Evolutionary conservation across 2,797 vertebrate genomes (phyloP), one percentile per base, ranked within the genome.

Genomic region (Kryptopterus vitreolus): DNA sequence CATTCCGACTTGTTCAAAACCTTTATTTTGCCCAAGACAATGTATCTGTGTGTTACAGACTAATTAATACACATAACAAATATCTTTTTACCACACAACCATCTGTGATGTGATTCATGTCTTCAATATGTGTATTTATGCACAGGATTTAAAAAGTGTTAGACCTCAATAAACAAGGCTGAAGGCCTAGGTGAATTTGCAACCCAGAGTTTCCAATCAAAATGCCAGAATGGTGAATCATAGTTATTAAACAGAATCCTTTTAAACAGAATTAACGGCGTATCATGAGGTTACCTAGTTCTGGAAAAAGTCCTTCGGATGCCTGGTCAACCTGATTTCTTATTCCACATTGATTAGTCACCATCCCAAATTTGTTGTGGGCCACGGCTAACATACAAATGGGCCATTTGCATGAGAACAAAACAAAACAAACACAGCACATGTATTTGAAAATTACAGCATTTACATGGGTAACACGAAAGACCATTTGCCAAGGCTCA

Each of bases 391-490:
- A 76, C 43, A 12, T 11, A 31, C 18, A 68, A 48, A 69, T 62
- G 13, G 35, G 16, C 9, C 35, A 43, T 71, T 81, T 26, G 35
- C 82, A 74, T 8, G 31, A 43, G 66, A 78, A 80, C 57, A 38
- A 53, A 52, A 46, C 35, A 63, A 81, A 68, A 33, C 80, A 77
- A 53, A 77, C 73, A 62, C 76, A 77, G 62, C 26, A 16, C 18
- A 59, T 43, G 10, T 33, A 70, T 29, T 62, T 57, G 29, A 53
- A 57, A 85, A 83, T 81, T 81, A 79, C 46, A 83, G 73, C 53
- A 59, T 66, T 61, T 62, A 78, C 50, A 43, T 18, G 16, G 55
- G 18, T 33, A 65, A 63, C 62, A 55, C 20, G 29, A 73, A 61
- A 33, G 15, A 43, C 46, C 33, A 74, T 78, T 26, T 57, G 57